phyloP scores from a whole-genome alignment of 1,140 invertebrate genomes.

The Contarinia nasturtii region DNA sequence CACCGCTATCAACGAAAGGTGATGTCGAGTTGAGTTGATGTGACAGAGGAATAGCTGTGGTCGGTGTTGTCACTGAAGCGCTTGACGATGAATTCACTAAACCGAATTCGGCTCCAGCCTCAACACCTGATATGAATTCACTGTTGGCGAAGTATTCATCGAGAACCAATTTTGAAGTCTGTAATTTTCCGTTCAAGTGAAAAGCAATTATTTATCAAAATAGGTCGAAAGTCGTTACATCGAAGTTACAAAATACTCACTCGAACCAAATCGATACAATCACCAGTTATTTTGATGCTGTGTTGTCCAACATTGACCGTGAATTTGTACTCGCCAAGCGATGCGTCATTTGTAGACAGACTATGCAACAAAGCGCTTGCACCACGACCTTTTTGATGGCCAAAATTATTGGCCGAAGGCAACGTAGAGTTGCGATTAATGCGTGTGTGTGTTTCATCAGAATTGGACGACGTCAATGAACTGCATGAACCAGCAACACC shows the following conservation, averaged over 20 bases:
- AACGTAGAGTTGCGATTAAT: slow-evolving; percentile 13
- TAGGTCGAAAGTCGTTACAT: too few species aligned
- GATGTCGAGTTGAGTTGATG: slow-evolving; percentile 7
- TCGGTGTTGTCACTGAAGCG: slow-evolving; percentile 14
- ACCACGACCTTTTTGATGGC: slow-evolving; percentile 9
- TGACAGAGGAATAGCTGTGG: slow-evolving; percentile 14
- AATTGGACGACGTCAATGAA: slow-evolving; percentile 53
- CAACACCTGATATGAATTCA: slow-evolving; percentile 20
- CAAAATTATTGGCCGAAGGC: not conserved
- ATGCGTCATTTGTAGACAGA: slow-evolving; percentile 63
- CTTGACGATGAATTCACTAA: slow-evolving; percentile 12
- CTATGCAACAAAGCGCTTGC: slow-evolving; percentile 48
- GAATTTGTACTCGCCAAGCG: slow-evolving; percentile 68
- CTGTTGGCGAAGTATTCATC: slow-evolving; percentile 55
- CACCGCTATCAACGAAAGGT: slow-evolving; percentile 20
- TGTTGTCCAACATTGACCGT: slow-evolving; percentile 62
- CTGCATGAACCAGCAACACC: slow-evolving; percentile 34
- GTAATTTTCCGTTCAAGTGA: slow-evolving; percentile 9
- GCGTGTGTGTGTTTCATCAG: slow-evolving; percentile 39
- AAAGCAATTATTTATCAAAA: slow-evolving; percentile 1
- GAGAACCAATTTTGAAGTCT: slow-evolving; percentile 69
- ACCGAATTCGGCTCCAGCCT: slow-evolving; percentile 19
- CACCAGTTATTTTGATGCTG: slow-evolving; percentile 64
- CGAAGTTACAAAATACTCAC: not conserved
- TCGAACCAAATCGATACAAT: slow-evolving; percentile 62